phyloP scores from a whole-genome alignment of 2,888 invertebrate species.

The Habroteleia sp. region DNA sequence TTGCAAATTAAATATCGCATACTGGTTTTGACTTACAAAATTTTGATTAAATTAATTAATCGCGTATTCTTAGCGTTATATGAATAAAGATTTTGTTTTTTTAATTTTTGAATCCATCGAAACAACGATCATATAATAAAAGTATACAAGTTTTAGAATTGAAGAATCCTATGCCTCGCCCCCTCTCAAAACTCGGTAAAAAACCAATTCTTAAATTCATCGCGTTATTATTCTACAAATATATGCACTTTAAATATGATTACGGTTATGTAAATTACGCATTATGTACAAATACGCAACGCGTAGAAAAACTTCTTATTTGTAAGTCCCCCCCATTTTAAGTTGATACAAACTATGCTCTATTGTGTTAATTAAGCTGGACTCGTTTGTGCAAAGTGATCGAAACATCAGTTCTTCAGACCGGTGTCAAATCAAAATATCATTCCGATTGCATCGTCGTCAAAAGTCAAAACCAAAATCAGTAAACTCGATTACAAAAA shows the following conservation, averaged over 20 bases:
- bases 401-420: background rate
- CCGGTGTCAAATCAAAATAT: slow-evolving; percentile 1
- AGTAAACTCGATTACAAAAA: background rate
- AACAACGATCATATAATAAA: slow-evolving; percentile 19
- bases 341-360: slow-evolving; percentile 42
- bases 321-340: slow-evolving; percentile 48
- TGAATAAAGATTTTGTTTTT: too few relatives aligned
- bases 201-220: slow-evolving; percentile 36
- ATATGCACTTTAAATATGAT: slow-evolving; percentile 59
- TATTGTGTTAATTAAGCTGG: slow-evolving; percentile 43
- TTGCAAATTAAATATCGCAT: too few relatives aligned
- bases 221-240: slow-evolving; percentile 50
- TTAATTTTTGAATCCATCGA: slow-evolving; percentile 32
- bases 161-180: background rate
- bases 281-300: slow-evolving; percentile 65
- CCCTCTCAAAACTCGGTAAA: slow-evolving; percentile 23
- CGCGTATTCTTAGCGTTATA: too few relatives aligned
- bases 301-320: slow-evolving; percentile 46
- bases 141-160: slow-evolving; percentile 8
- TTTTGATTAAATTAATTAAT: too few relatives aligned
- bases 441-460: slow-evolving; percentile 19
- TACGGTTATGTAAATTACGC: slow-evolving; percentile 58
- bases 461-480: slow-evolving; percentile 17
- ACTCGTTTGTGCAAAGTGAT: slow-evolving; percentile 41
- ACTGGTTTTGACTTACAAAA: slow-evolving; percentile 3